Base-by-base conservation (phyloP, 2,888 invertebrate genomes). In the Ectemnius cavifrons region DNA sequence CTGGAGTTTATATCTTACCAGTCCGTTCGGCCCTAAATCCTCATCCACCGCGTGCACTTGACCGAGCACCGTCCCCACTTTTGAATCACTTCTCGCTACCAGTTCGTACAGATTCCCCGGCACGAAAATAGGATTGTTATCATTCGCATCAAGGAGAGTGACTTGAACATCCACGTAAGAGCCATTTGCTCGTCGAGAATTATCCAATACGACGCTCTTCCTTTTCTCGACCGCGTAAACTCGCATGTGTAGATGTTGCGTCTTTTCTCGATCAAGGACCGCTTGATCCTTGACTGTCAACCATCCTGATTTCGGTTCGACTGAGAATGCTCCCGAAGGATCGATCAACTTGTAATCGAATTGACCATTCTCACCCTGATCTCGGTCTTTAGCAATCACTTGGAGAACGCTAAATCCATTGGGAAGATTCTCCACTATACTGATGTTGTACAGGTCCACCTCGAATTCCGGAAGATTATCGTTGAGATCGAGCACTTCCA, bases 391-490 rank as follows among this genome's bases (percentile, higher is more conserved):
- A 0, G 97, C 97, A 86, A 96, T 93, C 11, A 97, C 95, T 61
- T 87, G 84, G 8, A 94, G 89, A 4, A 94, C 94, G 82, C 94
- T 94, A 85, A 94, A 94, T 1, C 97, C 97, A 83, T 96, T 96
- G 0, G 97, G 97, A 37, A 97, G 92, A 89, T 97, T 97, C 89
- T 97, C 97, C 58, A 97, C 97, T 78, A 97, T 97, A 81, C 97
- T 97, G 79, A 97, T 97, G 84, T 97, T 97, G 88, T 97, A 97
- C 85, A 96, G 94, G 85, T 97, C 97, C 0, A 96, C 96, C 88
- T 97, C 97, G 82, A 97, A 97, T 84, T 96, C 95, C 0, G 97
- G 97, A 23, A 95, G 91, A 89, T 97, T 97, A 88, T 97, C 97
- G 85, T 97, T 96, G 11, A 96, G 90, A 85, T 97, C 96, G 49